Conservation (phyloP, 2,797 vertebrate species). For the Oreonectes daqikongensis region DNA sequence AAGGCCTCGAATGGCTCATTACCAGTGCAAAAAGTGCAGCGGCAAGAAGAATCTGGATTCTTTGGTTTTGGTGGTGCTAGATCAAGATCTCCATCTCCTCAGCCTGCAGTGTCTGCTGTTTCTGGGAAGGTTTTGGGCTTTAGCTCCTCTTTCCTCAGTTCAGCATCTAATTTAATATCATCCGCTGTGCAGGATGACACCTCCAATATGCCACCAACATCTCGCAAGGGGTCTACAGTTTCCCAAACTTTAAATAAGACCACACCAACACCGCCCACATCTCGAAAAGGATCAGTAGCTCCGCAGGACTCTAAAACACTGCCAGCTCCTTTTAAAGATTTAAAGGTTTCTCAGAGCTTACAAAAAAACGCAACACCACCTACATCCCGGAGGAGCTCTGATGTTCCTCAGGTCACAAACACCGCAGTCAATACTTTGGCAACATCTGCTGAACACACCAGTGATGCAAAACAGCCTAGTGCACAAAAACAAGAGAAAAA, state of each 20-base stretch:
- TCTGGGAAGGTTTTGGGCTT: slow-evolving; percentile 94
- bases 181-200: slow-evolving; percentile 83
- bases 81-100: slow-evolving; percentile 75
- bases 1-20: slow-evolving; percentile 63
- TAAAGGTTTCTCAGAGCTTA: slow-evolving; percentile 68
- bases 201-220: slow-evolving; percentile 71
- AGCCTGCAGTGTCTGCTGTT: slow-evolving; percentile 78
- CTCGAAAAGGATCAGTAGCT: slow-evolving; percentile 65
- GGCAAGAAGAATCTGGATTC: slow-evolving; percentile 78
- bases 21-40: slow-evolving; percentile 35
- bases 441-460: slow-evolving; percentile 7
- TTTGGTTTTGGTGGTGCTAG: slow-evolving; percentile 85
- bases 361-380: slow-evolving; percentile 64
- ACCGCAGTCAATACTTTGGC: slow-evolving; percentile 44
- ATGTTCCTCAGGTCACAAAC: slow-evolving; percentile 51
- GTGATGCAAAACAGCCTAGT: slow-evolving; percentile 31
- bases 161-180: slow-evolving; percentile 90
- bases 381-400: slow-evolving; percentile 73
- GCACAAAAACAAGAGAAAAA: slow-evolving; percentile 51
- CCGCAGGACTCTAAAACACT: slow-evolving; percentile 56
- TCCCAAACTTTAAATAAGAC: slow-evolving; percentile 68
- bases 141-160: slow-evolving; percentile 91
- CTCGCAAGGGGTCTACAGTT: slow-evolving; percentile 72
- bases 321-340: slow-evolving; percentile 77
- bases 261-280: slow-evolving; percentile 70